Evolutionary conservation across 2,797 vertebrate species (phyloP).

Genomic region (Lophius americanus): DNA sequence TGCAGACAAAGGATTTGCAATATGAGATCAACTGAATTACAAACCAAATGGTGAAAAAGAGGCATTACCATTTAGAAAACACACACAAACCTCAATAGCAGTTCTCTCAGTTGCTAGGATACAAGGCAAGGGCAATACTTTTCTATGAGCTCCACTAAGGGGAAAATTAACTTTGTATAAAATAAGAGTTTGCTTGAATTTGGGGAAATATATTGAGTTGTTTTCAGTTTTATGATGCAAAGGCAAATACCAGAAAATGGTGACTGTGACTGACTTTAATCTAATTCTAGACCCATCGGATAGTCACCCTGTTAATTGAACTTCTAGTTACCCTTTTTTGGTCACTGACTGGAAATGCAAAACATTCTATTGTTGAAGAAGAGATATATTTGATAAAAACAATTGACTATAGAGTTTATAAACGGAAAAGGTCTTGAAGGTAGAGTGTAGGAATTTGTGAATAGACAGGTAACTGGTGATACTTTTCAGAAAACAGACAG

Average conservation of each 20-base stretch:
- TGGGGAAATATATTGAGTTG: background rate
- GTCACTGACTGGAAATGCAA: slow-evolving; percentile 8
- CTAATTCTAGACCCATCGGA: background rate
- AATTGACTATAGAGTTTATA: slow-evolving; percentile 10
- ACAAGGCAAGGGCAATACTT: slow-evolving; percentile 68
- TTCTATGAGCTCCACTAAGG: slow-evolving; percentile 53
- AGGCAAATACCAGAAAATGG: slow-evolving; percentile 22
- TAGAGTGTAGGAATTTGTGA: slow-evolving; percentile 11
- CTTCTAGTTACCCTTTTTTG: background rate
- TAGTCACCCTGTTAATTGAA: background rate
- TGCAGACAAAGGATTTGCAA: slow-evolving; percentile 68
- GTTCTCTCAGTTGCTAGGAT: slow-evolving; percentile 71
- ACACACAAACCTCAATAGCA: slow-evolving; percentile 66
- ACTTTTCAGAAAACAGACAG: slow-evolving; percentile 14
- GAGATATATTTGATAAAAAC: slow-evolving; percentile 24
- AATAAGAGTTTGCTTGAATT: slow-evolving; percentile 45
- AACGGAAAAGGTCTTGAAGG: slow-evolving; percentile 26
- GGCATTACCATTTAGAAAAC: slow-evolving; percentile 67
- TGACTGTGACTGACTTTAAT: slow-evolving; percentile 7
- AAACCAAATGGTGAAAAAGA: slow-evolving; percentile 60
- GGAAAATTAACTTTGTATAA: slow-evolving; percentile 58
- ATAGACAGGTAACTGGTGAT: background rate
- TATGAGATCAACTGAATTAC: slow-evolving; percentile 62
- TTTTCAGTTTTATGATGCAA: slow-evolving; percentile 23
- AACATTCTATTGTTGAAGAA: slow-evolving; percentile 13